Evolutionary conservation across 2,888 invertebrate genomes (phyloP).

Genomic region (Galeruca laticollis): DNA sequence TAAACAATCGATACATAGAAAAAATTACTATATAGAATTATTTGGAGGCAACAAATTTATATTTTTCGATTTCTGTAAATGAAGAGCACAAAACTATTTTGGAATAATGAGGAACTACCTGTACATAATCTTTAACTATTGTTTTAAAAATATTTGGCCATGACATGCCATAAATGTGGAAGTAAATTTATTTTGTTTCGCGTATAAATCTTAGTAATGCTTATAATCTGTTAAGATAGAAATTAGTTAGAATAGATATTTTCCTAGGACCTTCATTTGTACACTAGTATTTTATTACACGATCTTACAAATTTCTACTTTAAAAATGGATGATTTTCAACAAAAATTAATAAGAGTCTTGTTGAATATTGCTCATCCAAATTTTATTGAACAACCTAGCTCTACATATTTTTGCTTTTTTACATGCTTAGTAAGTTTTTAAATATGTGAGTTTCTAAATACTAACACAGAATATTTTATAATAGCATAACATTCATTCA

Average conservation of each 20-base stretch:
- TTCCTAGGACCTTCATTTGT: not conserved
- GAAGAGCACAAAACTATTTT: too few relatives aligned
- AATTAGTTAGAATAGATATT: not conserved
- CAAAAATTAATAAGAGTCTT: not conserved
- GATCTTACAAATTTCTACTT: not conserved
- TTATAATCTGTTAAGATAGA: not conserved
- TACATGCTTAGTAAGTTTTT: not conserved
- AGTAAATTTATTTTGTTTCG: too few relatives aligned
- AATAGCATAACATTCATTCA: slow-evolving; percentile 1
- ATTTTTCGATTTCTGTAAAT: too few relatives aligned
- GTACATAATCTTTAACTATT: too few relatives aligned
- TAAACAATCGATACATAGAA: too few relatives aligned
- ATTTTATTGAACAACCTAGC: not conserved
- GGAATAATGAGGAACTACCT: too few relatives aligned
- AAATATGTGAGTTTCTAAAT: not conserved
- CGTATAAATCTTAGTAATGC: too few relatives aligned
- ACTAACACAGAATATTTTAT: not conserved
- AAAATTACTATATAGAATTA: too few relatives aligned
- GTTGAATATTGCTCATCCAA: not conserved
- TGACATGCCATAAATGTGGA: too few relatives aligned
- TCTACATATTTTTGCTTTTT: not conserved
- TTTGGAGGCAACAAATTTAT: too few relatives aligned
- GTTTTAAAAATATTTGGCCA: too few relatives aligned
- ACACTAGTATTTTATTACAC: not conserved
- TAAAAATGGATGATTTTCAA: not conserved